phyloP scores from a whole-genome alignment of 2,888 invertebrate genomes.

The Papilio gigon region DNA sequence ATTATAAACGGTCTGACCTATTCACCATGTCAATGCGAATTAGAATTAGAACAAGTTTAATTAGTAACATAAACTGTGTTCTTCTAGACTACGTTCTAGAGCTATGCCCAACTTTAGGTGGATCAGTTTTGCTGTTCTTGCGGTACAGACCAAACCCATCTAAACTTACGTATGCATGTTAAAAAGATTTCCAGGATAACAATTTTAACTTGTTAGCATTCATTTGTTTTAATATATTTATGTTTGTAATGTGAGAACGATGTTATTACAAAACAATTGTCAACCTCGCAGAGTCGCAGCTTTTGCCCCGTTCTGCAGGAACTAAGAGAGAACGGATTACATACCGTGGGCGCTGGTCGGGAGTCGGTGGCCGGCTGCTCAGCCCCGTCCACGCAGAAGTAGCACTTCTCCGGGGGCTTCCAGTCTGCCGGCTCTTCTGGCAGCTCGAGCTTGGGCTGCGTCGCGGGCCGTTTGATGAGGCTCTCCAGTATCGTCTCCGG shows the following conservation, averaged over 20 bases:
- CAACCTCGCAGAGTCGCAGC: neutral
- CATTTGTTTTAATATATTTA: too few relatives aligned
- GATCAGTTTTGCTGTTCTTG: too few relatives aligned
- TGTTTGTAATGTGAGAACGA: neutral
- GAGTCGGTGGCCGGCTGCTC: slow-evolving; percentile 54
- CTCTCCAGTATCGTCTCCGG: slow-evolving; percentile 81
- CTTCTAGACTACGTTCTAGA: too few relatives aligned
- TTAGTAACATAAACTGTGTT: too few relatives aligned
- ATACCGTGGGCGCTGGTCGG: slow-evolving; percentile 52
- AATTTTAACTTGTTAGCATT: too few relatives aligned
- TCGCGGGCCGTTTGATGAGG: slow-evolving; percentile 77
- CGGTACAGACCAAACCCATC: too few relatives aligned
- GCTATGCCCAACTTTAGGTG: too few relatives aligned
- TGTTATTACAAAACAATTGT: neutral
- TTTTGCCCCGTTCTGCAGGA: neutral
- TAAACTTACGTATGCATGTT: too few relatives aligned
- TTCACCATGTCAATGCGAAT: too few relatives aligned
- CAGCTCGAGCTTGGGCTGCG: slow-evolving; percentile 73
- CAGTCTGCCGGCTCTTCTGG: slow-evolving; percentile 85
- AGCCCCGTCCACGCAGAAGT: slow-evolving; percentile 86
- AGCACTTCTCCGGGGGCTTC: slow-evolving; percentile 92
- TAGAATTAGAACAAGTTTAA: too few relatives aligned
- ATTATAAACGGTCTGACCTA: too few relatives aligned
- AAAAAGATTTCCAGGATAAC: too few relatives aligned
- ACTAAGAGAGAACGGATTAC: slow-evolving; percentile 51